Conservation (phyloP, 2,797 vertebrate species). For the Rhinoraja longicauda region DNA sequence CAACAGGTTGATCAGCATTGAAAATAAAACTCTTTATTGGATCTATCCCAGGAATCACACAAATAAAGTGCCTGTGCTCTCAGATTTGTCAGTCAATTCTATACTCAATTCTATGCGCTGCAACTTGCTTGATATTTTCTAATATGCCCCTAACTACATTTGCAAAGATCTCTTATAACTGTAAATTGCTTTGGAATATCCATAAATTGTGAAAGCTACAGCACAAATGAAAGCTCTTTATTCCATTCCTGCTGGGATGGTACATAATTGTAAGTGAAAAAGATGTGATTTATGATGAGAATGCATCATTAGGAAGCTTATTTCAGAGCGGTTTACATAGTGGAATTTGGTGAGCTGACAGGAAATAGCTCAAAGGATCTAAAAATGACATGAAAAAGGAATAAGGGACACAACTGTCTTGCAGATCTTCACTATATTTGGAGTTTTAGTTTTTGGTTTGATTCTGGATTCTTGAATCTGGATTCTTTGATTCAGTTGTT, state of each 20-base stretch:
- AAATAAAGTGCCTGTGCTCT: neutral
- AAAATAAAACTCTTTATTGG: neutral
- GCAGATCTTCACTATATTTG: neutral
- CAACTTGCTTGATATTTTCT: neutral
- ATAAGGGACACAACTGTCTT: neutral
- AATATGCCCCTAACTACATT: neutral
- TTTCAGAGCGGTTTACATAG: slow-evolving; percentile 41
- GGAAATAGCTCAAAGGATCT: slow-evolving; percentile 46
- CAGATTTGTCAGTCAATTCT: neutral
- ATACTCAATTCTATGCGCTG: neutral
- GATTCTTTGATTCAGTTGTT: too few species aligned
- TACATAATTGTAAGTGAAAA: slow-evolving; percentile 47
- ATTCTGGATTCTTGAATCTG: too few species aligned
- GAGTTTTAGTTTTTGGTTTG: neutral
- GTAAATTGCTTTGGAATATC: neutral
- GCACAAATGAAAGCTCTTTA: neutral
- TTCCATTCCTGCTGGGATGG: slow-evolving; percentile 34
- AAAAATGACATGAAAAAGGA: neutral
- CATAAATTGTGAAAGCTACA: neutral
- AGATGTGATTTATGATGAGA: slow-evolving; percentile 55
- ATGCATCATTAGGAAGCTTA: slow-evolving; percentile 52
- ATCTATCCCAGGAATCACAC: neutral
- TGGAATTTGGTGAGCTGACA: slow-evolving; percentile 53
- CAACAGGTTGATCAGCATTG: neutral
- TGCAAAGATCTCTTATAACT: neutral